Conservation (phyloP, 2,888 invertebrate genomes). For the Nomada ruficornis region DNA sequence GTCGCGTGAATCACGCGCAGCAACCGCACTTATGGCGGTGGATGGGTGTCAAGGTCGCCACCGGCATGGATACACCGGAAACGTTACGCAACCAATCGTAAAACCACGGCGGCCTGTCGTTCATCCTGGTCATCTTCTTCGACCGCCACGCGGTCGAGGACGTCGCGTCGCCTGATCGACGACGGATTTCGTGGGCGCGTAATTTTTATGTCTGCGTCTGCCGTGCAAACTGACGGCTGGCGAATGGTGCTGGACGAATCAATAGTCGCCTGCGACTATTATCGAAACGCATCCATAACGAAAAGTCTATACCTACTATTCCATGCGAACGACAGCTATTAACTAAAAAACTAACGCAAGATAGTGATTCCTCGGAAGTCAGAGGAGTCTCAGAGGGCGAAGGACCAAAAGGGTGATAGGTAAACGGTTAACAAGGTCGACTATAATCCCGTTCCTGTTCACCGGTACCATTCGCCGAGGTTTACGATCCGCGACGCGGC, state of each 20-base stretch:
- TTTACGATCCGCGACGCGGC: slow-evolving; percentile 39
- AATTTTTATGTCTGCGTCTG: not conserved
- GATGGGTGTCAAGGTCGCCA: slow-evolving; percentile 83
- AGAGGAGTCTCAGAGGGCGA: not conserved
- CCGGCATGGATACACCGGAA: slow-evolving; percentile 27
- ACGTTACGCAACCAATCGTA: slow-evolving; percentile 76
- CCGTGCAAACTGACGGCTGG: no score
- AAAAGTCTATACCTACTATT: no score
- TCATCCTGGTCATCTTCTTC: not conserved
- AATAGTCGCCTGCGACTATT: no score
- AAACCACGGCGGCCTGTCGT: slow-evolving; percentile 58
- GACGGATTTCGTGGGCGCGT: not conserved
- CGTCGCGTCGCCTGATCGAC: not conserved
- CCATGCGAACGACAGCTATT: no score
- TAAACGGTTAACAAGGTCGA: not conserved
- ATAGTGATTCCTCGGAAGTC: not conserved
- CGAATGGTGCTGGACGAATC: no score
- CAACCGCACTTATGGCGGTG: slow-evolving; percentile 58
- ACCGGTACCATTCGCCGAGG: not conserved
- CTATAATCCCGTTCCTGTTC: not conserved
- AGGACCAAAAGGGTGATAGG: no score
- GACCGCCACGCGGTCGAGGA: not conserved
- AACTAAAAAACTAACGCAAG: no score
- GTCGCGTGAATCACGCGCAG: slow-evolving; percentile 61
- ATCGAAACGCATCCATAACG: no score